A percentile compares a stretch with the other conserved stretches of the same genome.
Evolutionary conservation across 1,140 invertebrate species (phyloP).

Genomic region (Drosophila dunni): DNA sequence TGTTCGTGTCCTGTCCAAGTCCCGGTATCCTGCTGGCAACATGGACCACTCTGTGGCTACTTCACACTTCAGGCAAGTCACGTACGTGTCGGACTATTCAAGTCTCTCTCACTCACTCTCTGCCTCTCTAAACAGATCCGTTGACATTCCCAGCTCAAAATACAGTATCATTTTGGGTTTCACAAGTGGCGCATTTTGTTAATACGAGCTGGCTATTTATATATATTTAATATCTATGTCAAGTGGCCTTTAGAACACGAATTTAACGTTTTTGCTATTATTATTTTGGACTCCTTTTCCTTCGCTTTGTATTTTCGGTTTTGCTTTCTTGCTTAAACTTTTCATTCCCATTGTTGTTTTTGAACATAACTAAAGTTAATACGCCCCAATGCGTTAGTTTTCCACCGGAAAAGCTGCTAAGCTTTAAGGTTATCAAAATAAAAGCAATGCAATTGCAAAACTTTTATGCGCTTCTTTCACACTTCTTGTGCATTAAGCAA

Average conservation of each 20-base stretch:
- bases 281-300: background rate
- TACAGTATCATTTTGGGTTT: constrained; percentile 12
- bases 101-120: background rate
- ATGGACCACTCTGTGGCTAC: constrained; percentile 35
- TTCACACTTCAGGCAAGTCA: constrained; percentile 70
- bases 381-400: constrained; percentile 50
- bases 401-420: constrained; percentile 30
- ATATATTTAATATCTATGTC: constrained; percentile 41
- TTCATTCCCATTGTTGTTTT: constrained; percentile 52
- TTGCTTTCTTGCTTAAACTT: background rate
- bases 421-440: constrained; percentile 56
- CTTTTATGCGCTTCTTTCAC: constrained; percentile 46
- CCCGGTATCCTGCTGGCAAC: constrained; percentile 52
- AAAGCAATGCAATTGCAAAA: constrained; percentile 68
- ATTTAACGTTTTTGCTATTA: constrained; percentile 2
- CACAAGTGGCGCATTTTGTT: constrained; percentile 64
- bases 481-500: constrained; percentile 58
- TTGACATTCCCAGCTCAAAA: constrained; percentile 28
- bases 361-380: constrained; percentile 60
- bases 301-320: background rate
- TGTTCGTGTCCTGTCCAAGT: constrained; percentile 16
- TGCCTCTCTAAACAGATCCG: background rate
- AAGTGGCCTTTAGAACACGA: constrained; percentile 35
- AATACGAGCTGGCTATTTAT: constrained; percentile 58
- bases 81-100: constrained; percentile 58